These are phyloP conservation scores for Saturnia japonica DNA, from an alignment of 2,888 invertebrate species.

Conservation along the genomic window DNA sequence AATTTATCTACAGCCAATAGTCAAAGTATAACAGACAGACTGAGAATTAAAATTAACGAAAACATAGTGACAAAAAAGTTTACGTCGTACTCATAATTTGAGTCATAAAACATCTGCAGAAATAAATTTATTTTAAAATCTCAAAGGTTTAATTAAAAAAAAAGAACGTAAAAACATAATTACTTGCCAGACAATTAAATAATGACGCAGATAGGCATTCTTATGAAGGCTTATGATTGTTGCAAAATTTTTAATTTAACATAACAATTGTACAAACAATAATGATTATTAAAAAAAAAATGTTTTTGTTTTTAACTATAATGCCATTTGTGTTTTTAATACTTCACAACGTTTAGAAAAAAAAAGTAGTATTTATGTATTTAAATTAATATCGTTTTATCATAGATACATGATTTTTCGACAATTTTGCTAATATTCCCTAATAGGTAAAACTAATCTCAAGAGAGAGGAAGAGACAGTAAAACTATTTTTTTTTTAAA, in stretches of 20 bases:
- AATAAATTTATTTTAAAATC: not conserved
- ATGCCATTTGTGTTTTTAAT: too few relatives aligned
- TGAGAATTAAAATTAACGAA: not conserved
- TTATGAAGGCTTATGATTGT: not conserved
- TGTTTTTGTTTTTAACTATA: too few relatives aligned
- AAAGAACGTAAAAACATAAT: constrained; percentile 3
- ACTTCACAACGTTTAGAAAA: not conserved
- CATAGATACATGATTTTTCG: too few relatives aligned
- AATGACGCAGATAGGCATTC: constrained; percentile 2
- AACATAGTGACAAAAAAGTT: not conserved
- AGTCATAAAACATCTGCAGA: not conserved
- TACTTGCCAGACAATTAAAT: not conserved
- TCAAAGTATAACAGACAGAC: too few relatives aligned
- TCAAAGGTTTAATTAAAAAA: not conserved
- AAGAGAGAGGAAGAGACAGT: too few relatives aligned
- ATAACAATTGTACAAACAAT: constrained; percentile 1
- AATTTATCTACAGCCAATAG: too few relatives aligned
- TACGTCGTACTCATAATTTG: not conserved
- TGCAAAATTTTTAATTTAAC: not conserved
- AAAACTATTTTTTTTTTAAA: too few relatives aligned
- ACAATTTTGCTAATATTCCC: too few relatives aligned
- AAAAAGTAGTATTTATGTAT: too few relatives aligned
- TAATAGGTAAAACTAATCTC: too few relatives aligned
- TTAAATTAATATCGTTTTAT: too few relatives aligned
- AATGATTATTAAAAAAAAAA: not conserved